Conservation (phyloP, 2,797 vertebrate species). For the Thalassophryne amazonica region DNA sequence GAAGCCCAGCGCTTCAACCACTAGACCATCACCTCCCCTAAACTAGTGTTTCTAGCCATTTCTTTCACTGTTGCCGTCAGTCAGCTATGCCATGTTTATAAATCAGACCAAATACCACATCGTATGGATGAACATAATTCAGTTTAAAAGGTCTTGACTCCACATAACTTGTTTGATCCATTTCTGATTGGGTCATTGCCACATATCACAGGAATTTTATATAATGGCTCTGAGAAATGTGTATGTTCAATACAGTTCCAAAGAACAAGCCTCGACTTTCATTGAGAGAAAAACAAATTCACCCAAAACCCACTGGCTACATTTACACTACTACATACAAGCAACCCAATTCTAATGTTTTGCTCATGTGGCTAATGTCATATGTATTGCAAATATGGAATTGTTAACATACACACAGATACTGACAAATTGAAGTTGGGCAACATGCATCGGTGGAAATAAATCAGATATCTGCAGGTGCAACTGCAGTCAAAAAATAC, state of each 20-base stretch:
- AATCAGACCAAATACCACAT: constrained; percentile 5
- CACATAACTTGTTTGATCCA: constrained; percentile 1
- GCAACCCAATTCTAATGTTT: no score
- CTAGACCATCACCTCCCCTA: no score
- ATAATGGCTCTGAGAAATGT: constrained; percentile 6
- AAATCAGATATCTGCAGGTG: no score
- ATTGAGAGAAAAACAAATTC: constrained; percentile 37
- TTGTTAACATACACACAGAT: no score
- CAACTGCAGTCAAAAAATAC: no score
- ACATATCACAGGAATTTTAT: constrained; percentile 5
- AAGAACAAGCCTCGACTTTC: constrained; percentile 23
- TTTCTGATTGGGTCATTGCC: constrained; percentile 12
- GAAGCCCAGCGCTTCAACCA: no score
- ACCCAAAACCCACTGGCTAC: no score
- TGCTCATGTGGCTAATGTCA: no score
- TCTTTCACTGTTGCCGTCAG: constrained; percentile 28
- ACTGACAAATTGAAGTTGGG: no score
- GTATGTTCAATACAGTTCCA: constrained; percentile 19
- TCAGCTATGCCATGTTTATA: constrained; percentile 31
- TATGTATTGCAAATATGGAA: no score
- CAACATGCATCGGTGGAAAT: no score
- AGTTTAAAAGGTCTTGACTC: constrained; percentile 8
- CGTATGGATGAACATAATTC: constrained; percentile 9
- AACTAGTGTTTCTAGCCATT: constrained; percentile 18
- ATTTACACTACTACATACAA: no score